Conservation (phyloP, 2,888 invertebrate species). For the Phyllotreta striolata region DNA sequence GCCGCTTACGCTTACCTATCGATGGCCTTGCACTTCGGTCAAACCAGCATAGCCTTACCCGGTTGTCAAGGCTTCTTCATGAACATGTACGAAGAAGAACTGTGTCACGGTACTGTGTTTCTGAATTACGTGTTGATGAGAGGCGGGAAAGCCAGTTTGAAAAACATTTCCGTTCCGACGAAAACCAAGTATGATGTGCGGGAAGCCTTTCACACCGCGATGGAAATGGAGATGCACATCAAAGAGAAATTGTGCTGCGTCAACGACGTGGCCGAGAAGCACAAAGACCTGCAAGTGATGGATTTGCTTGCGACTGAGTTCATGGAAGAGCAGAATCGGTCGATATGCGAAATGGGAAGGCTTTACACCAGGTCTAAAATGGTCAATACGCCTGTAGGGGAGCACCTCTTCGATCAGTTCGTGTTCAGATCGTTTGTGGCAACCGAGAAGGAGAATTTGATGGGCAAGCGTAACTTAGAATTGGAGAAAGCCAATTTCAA, state of each 20-base stretch:
- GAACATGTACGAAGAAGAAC: conserved; percentile 64
- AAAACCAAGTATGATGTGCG: conserved; percentile 60
- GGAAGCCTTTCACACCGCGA: conserved; percentile 58
- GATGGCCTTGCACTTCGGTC: conserved; percentile 66
- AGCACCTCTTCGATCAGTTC: conserved; percentile 56
- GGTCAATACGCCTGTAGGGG: conserved; percentile 46
- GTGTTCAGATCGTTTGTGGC: conserved; percentile 51
- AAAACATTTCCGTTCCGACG: conserved; percentile 50
- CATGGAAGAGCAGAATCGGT: conserved; percentile 64
- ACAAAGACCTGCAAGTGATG: conserved; percentile 63
- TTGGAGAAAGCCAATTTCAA: conserved; percentile 16
- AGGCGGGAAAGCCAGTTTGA: conserved; percentile 60
- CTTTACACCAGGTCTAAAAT: conserved; percentile 51
- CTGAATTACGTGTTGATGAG: conserved; percentile 62
- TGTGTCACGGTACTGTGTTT: conserved; percentile 61
- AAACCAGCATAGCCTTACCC: conserved; percentile 61
- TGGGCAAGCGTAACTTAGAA: conserved; percentile 42
- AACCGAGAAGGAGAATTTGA: conserved; percentile 43
- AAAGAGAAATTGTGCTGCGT: conserved; percentile 59
- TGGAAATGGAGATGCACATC: conserved; percentile 56
- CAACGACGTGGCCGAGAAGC: conserved; percentile 60
- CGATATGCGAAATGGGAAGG: conserved; percentile 53
- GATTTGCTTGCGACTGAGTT: conserved; percentile 65
- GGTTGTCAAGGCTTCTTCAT: conserved; percentile 61
- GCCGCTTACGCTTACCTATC: conserved; percentile 70